A percentile compares a stretch with the other conserved stretches of the same genome.
Conservation (phyloP, 2,888 invertebrate species). For the Aplocera efformata region DNA sequence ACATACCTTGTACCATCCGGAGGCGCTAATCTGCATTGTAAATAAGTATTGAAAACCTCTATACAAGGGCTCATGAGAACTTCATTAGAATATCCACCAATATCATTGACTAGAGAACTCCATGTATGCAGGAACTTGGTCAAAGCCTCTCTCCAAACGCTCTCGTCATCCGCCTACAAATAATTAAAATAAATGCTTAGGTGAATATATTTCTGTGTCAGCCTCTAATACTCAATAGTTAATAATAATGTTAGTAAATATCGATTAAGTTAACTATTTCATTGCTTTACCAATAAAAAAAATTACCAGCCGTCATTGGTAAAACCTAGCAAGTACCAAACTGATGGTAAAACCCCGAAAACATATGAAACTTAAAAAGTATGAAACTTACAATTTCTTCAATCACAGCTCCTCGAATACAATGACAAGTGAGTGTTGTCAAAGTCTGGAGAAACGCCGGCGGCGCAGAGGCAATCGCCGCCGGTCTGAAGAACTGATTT, state of each 20-base stretch:
- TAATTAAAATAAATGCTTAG: no score
- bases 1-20: conserved; percentile 86
- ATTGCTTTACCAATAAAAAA: no score
- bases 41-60: conserved; percentile 88
- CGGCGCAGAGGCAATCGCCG: conserved; percentile 64
- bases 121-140: conserved; percentile 73
- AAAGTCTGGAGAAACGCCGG: conserved; percentile 66
- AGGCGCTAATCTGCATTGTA: conserved; percentile 89
- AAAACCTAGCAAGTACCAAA: no score
- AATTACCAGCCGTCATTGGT: no score
- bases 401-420: conserved; percentile 65
- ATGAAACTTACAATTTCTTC: conserved; percentile 68
- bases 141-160: conserved; percentile 70
- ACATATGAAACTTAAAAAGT: no score
- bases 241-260: no score
- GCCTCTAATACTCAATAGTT: no score
- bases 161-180: conserved; percentile 61
- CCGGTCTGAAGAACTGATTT: conserved; percentile 67
- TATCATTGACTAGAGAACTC: conserved; percentile 67
- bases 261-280: no score
- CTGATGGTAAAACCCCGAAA: no score
- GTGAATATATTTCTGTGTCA: no score
- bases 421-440: conserved; percentile 65
- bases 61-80: conserved; percentile 65
- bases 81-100: conserved; percentile 59